Conservation (phyloP, 2,797 vertebrate species). For the Salarias fasciatus region DNA sequence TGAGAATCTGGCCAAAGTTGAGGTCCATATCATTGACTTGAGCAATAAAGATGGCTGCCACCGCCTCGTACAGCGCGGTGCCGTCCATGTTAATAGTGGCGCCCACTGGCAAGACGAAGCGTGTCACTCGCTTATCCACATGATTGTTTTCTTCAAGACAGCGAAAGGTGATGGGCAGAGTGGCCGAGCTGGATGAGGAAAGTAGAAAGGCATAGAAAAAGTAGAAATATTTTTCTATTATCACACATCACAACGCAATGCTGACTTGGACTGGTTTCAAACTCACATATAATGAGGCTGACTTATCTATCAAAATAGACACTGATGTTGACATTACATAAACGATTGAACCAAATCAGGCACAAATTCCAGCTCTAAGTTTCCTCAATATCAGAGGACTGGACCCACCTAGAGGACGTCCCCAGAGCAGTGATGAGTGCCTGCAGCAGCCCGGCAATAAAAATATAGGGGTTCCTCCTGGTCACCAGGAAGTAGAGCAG, state of each 20-base stretch:
- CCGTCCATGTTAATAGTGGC: constrained; percentile 99
- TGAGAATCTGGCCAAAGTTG: constrained; percentile 97
- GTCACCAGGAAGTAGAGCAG: constrained; percentile 93
- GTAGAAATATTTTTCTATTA: too few relatives aligned
- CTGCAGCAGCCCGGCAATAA: constrained; percentile 93
- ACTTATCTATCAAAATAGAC: too few relatives aligned
- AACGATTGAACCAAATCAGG: too few relatives aligned
- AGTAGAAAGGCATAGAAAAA: too few relatives aligned
- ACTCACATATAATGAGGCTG: too few relatives aligned
- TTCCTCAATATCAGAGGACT: background rate
- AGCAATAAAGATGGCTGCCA: constrained; percentile 97
- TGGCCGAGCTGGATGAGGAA: constrained; percentile 87
- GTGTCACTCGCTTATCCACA: constrained; percentile 94
- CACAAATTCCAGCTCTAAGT: too few relatives aligned
- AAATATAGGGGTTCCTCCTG: constrained; percentile 90
- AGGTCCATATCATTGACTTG: constrained; percentile 97
- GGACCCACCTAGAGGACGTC: constrained; percentile 92
- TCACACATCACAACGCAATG: too few relatives aligned
- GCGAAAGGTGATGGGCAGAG: constrained; percentile 96
- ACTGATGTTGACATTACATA: too few relatives aligned
- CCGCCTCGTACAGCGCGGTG: constrained; percentile 94
- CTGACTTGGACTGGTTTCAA: too few relatives aligned
- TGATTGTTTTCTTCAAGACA: constrained; percentile 95
- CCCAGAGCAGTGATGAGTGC: constrained; percentile 95
- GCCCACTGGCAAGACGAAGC: constrained; percentile 94